Evolutionary conservation across 2,888 invertebrate species (phyloP).

Genomic region (Patella ulyssiponensis): DNA sequence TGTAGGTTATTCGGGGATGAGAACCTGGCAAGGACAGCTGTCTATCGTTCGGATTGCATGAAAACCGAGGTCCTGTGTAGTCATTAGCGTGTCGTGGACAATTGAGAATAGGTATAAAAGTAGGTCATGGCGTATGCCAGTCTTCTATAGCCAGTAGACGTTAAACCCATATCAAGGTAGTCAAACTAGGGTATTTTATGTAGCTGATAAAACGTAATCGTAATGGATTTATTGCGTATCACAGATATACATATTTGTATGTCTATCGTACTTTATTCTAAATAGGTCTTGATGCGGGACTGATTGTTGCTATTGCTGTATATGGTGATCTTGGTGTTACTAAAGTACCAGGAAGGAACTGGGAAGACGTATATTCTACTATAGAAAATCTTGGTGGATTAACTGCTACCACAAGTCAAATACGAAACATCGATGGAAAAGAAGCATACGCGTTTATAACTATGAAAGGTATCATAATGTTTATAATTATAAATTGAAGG

Average conservation of each 20-base stretch:
- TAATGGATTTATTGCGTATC: too few species aligned
- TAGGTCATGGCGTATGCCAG: too few species aligned
- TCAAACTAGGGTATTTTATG: neutral
- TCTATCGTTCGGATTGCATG: too few species aligned
- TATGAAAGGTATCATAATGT: slow-evolving; percentile 20
- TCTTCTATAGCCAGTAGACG: too few species aligned
- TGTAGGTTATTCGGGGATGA: neutral
- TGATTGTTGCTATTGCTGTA: slow-evolving; percentile 25
- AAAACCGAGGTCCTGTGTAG: too few species aligned
- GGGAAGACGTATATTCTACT: slow-evolving; percentile 18
- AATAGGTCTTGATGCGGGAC: slow-evolving; percentile 25
- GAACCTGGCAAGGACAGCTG: too few species aligned
- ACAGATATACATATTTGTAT: too few species aligned
- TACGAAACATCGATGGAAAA: slow-evolving; percentile 20
- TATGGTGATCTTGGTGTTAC: slow-evolving; percentile 19
- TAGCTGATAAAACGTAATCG: neutral
- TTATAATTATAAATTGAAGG: neutral
- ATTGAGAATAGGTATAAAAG: neutral
- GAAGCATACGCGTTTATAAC: slow-evolving; percentile 32
- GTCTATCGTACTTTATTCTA: too few species aligned
- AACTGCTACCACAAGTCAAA: neutral
- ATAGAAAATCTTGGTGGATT: slow-evolving; percentile 22
- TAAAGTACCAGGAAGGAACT: slow-evolving; percentile 1
- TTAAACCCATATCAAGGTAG: neutral
- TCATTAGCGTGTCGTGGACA: too few species aligned